phyloP scores from a whole-genome alignment of 2,888 invertebrate genomes.

The Maniola hyperantus region DNA sequence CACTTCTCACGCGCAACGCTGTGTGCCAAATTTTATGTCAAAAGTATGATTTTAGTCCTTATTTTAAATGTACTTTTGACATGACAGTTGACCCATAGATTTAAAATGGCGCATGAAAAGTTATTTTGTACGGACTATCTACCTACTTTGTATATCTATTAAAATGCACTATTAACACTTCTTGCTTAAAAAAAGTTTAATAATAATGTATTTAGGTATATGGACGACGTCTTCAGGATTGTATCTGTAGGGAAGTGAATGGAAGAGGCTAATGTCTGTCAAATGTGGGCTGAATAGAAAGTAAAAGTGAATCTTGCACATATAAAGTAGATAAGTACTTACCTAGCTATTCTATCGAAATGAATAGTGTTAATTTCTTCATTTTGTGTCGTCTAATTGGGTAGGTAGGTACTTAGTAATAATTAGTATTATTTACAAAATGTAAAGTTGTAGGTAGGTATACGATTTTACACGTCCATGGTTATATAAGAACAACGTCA shows the following conservation, averaged over 20 bases:
- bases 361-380: not conserved
- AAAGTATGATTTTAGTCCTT: too few species aligned
- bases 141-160: too few species aligned
- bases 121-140: too few species aligned
- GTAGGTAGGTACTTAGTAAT: not conserved
- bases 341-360: not conserved
- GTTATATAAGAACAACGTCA: not conserved
- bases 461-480: not conserved
- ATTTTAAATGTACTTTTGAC: too few species aligned
- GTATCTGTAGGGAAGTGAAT: not conserved
- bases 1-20: too few species aligned
- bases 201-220: too few species aligned
- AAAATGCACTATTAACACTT: too few species aligned
- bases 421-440: not conserved
- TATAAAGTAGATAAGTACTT: not conserved
- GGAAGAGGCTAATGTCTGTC: constrained; percentile 2
- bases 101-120: too few species aligned
- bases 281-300: constrained; percentile 9
- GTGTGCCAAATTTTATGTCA: too few species aligned
- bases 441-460: too few species aligned
- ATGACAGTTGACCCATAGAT: too few species aligned
- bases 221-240: not conserved
- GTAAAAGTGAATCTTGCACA: constrained; percentile 18
- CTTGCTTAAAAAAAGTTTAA: too few species aligned
- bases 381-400: not conserved